Evolutionary conservation across 2,113 vertebrate genomes (phyloP).

Genomic region (Odobenus rosmarus): DNA sequence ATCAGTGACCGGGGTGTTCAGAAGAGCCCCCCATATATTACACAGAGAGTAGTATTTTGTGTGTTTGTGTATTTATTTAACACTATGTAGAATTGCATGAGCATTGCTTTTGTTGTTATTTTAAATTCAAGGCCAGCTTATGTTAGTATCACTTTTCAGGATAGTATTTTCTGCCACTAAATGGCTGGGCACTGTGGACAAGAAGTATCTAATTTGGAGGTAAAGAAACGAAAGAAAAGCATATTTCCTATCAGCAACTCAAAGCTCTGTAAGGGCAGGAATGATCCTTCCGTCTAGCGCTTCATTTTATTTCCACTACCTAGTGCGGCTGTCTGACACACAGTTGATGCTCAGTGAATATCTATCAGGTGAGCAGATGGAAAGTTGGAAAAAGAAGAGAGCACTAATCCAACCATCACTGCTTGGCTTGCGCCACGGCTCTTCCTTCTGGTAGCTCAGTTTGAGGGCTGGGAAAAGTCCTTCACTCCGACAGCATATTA

Average conservation of each 20-base stretch:
- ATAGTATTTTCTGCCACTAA: not conserved
- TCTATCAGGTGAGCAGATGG: not conserved
- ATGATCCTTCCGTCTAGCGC: not conserved
- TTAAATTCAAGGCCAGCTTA: not conserved
- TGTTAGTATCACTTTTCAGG: not conserved
- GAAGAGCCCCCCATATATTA: not conserved
- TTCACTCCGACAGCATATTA: not conserved
- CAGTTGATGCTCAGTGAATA: not conserved
- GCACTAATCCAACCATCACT: not conserved
- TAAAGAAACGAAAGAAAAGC: not conserved
- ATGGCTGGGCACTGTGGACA: not conserved
- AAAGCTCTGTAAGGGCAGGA: not conserved
- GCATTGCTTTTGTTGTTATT: not conserved
- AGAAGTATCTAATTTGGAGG: not conserved
- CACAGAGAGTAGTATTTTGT: not conserved
- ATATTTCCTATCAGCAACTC: not conserved
- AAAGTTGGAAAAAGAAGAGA: too few species aligned
- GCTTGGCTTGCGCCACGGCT: accelerated
- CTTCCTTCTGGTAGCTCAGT: not conserved
- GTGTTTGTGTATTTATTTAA: not conserved
- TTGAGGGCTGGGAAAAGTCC: not conserved
- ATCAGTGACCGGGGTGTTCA: not conserved
- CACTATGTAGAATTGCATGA: not conserved
- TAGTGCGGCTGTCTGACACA: not conserved
- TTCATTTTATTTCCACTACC: not conserved